Percentiles rank a stretch among this genome's conserved stretches.
Evolutionary conservation across 2,113 vertebrate genomes (phyloP).

Genomic region (Tychaedon coryphoeus): DNA sequence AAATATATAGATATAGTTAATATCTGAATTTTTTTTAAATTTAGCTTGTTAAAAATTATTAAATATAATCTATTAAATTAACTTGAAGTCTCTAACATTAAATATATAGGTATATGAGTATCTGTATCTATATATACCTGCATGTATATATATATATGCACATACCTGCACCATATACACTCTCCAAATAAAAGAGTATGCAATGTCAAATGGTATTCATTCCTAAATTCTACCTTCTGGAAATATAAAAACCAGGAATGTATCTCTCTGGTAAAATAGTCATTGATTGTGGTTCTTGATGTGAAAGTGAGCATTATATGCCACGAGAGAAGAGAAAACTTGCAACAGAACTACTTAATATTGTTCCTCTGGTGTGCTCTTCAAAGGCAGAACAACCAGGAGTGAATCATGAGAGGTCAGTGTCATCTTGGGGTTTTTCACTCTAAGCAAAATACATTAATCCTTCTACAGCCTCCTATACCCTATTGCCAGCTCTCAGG

Average conservation of each 20-base stretch:
- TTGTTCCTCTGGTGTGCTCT: background rate
- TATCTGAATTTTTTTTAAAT: accelerated
- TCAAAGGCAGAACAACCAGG: background rate
- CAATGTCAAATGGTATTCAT: background rate
- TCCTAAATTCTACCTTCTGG: background rate
- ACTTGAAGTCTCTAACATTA: background rate
- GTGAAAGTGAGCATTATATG: background rate
- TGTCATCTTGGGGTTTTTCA: background rate
- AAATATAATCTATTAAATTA: background rate
- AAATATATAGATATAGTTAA: background rate
- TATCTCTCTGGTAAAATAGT: background rate
- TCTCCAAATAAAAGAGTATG: background rate
- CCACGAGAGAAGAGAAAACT: background rate
- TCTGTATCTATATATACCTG: background rate
- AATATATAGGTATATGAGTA: background rate
- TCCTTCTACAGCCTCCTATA: background rate
- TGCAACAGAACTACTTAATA: background rate
- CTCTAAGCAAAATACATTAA: background rate
- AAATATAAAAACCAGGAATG: background rate
- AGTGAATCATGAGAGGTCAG: background rate
- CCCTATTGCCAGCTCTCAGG: background rate
- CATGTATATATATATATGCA: too few relatives aligned
- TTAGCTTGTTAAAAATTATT: background rate
- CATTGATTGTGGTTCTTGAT: background rate
- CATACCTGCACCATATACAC: background rate